These are phyloP conservation scores for Camponotus vicinus DNA, from an alignment of 1,140 invertebrate genomes.

Conservation along the genomic window DNA sequence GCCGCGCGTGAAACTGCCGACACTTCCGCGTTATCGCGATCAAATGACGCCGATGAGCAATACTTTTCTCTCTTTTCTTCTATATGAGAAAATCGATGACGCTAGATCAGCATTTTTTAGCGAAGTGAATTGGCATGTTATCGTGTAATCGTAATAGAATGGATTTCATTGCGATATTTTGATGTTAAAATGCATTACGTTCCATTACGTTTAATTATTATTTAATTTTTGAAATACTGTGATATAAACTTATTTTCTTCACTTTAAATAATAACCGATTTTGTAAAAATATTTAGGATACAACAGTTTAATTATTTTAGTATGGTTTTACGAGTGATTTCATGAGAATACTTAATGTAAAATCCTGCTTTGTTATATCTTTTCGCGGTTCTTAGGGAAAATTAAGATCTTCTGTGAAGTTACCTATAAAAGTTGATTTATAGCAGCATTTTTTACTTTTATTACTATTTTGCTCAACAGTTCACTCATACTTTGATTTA, in stretches of 20 bases:
- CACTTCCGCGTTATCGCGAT: conserved; percentile 40
- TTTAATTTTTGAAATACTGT: neutral
- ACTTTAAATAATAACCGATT: neutral
- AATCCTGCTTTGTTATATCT: neutral
- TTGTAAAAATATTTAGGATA: neutral
- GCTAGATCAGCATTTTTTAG: conserved; percentile 29
- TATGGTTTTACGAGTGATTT: neutral
- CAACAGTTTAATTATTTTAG: neutral
- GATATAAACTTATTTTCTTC: neutral
- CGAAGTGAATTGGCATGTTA: neutral
- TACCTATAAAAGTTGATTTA: neutral
- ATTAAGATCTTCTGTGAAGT: neutral
- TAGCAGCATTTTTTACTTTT: neutral
- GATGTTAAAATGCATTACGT: no score
- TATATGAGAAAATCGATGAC: conserved; percentile 22
- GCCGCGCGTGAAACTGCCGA: conserved; percentile 57
- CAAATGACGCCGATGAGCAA: conserved; percentile 50
- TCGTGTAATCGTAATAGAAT: conserved; percentile 13
- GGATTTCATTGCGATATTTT: neutral
- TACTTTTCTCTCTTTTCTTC: conserved; percentile 7
- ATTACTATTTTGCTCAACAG: neutral
- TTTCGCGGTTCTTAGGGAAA: no score
- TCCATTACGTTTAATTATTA: neutral
- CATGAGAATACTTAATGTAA: neutral
- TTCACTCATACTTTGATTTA: neutral